Base-by-base conservation (phyloP, 2,797 vertebrate genomes). In the Allobates femoralis region DNA sequence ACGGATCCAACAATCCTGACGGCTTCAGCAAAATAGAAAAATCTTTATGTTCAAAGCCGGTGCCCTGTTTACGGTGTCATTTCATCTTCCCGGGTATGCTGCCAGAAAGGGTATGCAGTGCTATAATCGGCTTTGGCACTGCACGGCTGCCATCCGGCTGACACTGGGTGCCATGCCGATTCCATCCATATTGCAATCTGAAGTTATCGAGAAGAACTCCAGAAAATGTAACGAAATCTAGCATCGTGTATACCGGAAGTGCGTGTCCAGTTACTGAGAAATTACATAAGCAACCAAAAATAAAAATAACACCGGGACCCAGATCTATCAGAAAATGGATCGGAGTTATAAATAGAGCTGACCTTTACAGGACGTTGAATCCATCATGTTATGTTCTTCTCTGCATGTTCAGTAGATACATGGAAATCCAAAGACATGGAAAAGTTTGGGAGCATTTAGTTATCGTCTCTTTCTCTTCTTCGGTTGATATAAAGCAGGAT, bases 101-200 rank as follows among this genome's bases (percentile, higher is more conserved):
- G 74, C 69, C 69, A 73, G 69, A n/a, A n/a, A 34, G 34, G 37
- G 78, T 46, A 19, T 50, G 64, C 79, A 53, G 79, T 37, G 28
- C 79, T 69, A 34, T 32, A 66, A 53, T 53, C 46, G 30, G 79
- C 79, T 64, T 69, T 50, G 46, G 26, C 66, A 51, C 62, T 53
- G 60, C 60, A 69, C 46, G 34, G 79, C 80, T 71, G 80, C 30
- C 66, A 71, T 73, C 23, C 0, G 69, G 23, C 41, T 73, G 37
- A 32, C 69, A 73, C 60, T 23, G 30, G 62, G 23, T 60, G 12
- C 34, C 18, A 26, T 51, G 41, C 16, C 55, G 66, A 51, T 11
- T 34, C 67, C n/a, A 55, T 55, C 5, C 69, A 26, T 60, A 19
- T 21, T 12, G 18, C 66, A 37, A 26, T 5, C 46, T 69, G 19